phyloP scores from a whole-genome alignment of 2,797 vertebrate species.

The Chaetophractus vellerosus region DNA sequence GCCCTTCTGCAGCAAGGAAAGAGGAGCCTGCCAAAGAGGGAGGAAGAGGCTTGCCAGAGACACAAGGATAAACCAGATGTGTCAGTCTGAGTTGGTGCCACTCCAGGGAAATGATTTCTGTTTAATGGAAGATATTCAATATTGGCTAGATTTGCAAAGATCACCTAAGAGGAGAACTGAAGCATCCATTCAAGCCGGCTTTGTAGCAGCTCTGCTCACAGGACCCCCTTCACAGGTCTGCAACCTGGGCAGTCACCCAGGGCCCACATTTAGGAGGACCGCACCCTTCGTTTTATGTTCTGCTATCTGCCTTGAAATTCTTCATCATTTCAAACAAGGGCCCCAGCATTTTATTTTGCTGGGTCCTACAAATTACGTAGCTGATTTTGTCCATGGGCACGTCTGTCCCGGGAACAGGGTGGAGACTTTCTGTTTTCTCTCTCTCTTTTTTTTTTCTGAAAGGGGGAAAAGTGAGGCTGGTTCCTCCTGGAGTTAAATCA shows the following conservation, averaged over 20 bases:
- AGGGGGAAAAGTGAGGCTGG: not conserved
- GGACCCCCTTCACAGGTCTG: rapidly evolving
- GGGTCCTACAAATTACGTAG: not conserved
- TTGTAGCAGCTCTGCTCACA: not conserved
- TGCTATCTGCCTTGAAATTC: not conserved
- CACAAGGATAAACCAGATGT: not conserved
- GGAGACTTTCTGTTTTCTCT: not conserved
- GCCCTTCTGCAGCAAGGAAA: not conserved
- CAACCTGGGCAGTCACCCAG: no score
- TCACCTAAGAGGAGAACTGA: not conserved
- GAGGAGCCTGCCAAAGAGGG: not conserved
- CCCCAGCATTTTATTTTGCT: not conserved
- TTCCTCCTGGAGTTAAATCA: not conserved
- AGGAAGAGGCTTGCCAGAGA: no score
- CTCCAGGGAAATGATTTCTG: not conserved
- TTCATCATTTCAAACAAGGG: not conserved
- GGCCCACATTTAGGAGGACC: not conserved
- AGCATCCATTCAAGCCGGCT: not conserved
- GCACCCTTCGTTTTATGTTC: not conserved
- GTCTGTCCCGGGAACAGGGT: not conserved
- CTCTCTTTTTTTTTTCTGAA: not conserved
- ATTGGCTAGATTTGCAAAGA: not conserved
- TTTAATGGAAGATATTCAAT: not conserved
- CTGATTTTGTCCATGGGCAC: not conserved
- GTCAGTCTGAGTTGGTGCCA: no score